Base-by-base conservation (phyloP, 2,113 vertebrate genomes). In the Australoheros scitulus region DNA sequence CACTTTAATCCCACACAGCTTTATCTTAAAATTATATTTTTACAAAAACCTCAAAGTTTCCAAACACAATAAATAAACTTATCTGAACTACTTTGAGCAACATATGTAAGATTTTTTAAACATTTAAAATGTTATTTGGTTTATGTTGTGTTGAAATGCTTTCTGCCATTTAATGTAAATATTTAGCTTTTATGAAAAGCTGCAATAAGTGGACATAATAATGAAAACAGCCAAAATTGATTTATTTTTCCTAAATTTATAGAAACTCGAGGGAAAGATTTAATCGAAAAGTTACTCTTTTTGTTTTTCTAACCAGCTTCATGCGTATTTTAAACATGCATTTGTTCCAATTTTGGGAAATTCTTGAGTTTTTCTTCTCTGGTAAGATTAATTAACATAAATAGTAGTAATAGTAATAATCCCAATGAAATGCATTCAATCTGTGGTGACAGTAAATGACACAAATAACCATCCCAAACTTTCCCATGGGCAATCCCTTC, bases 401-500 rank as follows among this genome's bases (percentile, higher is more conserved):
- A 34, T 72, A 11, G 7, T 50, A 55, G 34, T 43, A 9, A 52
- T 83, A 29, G 41, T 38, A 74, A 29, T 76, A 55, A 81, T 34
- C 52, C 8, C 7, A 4, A 61, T 14, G 79, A 43, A 58, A n/a
- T 32, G 41, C 1, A 2, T 75, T 34, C 41, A 76, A 61, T 20
- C 6, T 63, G 10, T 64, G 29, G 55, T 76, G 83, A 84, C 50
- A 80, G 89, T 88, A 83, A 82, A 75, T 75, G 88, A 82, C 84
- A 91, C 58, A 43, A 70, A 32, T 11, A n/a, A 70, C 17, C 64
- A 86, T 91, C 79, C 87, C 59, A 29, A 43, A 86, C 74, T 87
- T 88, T 52, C 81, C 83, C 77, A 68, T 72, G 83, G 87, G 87
- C 87, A 86, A 86, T 87, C 86, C 87, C 85, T 78, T 75, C 76